Evolutionary conservation across 2,797 vertebrate species (phyloP).

Genomic region (Poeciliopsis gracilis): DNA sequence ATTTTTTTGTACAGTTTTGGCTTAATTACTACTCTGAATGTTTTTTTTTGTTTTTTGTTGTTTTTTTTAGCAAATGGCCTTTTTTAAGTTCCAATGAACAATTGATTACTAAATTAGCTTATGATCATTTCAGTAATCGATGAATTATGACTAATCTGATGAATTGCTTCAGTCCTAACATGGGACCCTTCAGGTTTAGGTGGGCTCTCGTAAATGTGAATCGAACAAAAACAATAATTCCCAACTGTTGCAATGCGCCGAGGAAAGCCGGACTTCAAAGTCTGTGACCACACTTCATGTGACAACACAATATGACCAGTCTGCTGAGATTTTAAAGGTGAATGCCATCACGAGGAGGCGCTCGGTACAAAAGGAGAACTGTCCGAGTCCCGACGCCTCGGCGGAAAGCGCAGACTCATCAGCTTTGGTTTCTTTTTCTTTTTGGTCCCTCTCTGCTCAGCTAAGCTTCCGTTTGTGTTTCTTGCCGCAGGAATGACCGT

Average conservation of each 20-base stretch:
- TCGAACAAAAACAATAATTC: background rate
- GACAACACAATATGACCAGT: conserved; percentile 38
- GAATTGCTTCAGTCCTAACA: too few species aligned
- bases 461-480: conserved; percentile 67
- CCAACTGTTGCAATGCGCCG: background rate
- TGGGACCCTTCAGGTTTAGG: background rate
- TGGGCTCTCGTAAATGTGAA: background rate
- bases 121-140: too few species aligned
- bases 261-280: conserved; percentile 5
- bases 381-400: conserved; percentile 20
- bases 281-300: conserved; percentile 47
- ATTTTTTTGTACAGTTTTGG: too few species aligned
- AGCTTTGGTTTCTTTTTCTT: conserved; percentile 11
- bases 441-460: conserved; percentile 24
- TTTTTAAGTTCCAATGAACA: too few species aligned
- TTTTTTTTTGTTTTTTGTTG: too few species aligned
- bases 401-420: conserved; percentile 41
- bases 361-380: conserved; percentile 37
- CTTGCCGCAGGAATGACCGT: conserved; percentile 91
- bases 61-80: too few species aligned
- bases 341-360: conserved; percentile 45
- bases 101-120: too few species aligned
- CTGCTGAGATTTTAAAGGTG: conserved; percentile 15
- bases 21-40: too few species aligned
- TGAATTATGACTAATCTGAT: too few species aligned